These are phyloP conservation scores for Lasioglossum leucozonium DNA, from an alignment of 2,888 invertebrate species.

Conservation along the genomic window DNA sequence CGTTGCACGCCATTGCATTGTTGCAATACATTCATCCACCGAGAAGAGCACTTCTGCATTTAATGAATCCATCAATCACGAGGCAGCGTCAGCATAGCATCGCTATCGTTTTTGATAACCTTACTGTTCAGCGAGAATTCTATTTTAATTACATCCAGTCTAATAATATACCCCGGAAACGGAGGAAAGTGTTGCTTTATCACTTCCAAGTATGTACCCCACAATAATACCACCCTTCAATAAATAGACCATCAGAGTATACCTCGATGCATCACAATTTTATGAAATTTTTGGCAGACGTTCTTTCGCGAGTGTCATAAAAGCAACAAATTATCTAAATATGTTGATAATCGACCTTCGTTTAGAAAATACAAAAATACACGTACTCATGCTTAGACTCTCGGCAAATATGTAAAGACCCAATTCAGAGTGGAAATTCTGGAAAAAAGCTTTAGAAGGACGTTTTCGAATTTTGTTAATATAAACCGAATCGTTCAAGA, in stretches of 20 bases:
- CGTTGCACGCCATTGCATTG: constrained; percentile 13
- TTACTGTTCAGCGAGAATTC: not conserved
- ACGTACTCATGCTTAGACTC: not conserved
- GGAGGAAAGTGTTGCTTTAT: not conserved
- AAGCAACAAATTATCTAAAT: not conserved
- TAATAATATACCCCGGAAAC: not conserved
- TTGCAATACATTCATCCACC: constrained; percentile 16
- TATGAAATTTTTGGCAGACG: constrained; percentile 7
- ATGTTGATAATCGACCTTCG: constrained; percentile 1
- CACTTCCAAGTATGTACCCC: not conserved
- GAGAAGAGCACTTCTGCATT: not conserved
- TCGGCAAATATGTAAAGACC: not conserved
- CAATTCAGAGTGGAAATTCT: not conserved
- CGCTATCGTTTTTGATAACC: not conserved
- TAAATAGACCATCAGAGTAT: not conserved
- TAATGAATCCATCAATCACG: not conserved
- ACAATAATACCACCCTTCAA: not conserved
- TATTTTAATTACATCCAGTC: not conserved
- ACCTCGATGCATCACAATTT: not conserved
- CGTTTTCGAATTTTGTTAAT: not conserved
- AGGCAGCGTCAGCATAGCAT: not conserved
- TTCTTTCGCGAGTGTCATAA: not conserved
- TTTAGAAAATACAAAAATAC: constrained; percentile 6
- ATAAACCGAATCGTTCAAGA: not conserved
- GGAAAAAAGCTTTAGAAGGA: not conserved